Percentiles rank a stretch among this genome's conserved stretches.
phyloP scores from a whole-genome alignment of 2,888 invertebrate species.

The Acanthosoma haemorrhoidale region DNA sequence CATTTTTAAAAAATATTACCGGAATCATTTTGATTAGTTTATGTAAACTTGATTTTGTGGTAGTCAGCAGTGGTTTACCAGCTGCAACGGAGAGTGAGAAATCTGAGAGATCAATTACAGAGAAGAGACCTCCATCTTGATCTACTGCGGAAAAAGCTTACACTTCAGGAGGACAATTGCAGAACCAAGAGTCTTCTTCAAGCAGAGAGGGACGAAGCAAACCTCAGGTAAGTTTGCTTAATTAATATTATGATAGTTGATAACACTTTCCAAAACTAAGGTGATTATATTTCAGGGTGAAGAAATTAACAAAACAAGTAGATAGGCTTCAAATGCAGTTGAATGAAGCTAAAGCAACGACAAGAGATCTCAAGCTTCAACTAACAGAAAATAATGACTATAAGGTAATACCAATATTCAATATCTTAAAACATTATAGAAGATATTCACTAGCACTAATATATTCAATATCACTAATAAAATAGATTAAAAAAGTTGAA shows the following conservation, averaged over 20 bases:
- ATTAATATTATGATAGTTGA: neutral
- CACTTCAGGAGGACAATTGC: slow-evolving; percentile 71
- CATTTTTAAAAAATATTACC: too few species aligned
- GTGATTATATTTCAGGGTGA: slow-evolving; percentile 51
- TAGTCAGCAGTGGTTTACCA: slow-evolving; percentile 84
- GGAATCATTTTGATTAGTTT: too few species aligned
- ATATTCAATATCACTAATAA: too few species aligned
- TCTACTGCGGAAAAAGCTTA: slow-evolving; percentile 77
- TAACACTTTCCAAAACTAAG: too few species aligned
- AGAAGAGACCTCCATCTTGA: slow-evolving; percentile 88
- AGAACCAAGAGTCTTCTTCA: slow-evolving; percentile 57
- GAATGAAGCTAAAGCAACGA: slow-evolving; percentile 71
- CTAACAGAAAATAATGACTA: slow-evolving; percentile 79
- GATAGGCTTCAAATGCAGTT: slow-evolving; percentile 76
- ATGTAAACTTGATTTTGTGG: slow-evolving; percentile 44
- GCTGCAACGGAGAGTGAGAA: slow-evolving; percentile 78
- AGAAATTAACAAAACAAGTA: slow-evolving; percentile 75
- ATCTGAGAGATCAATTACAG: slow-evolving; percentile 82
- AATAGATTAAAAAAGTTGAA: too few species aligned
- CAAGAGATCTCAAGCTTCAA: slow-evolving; percentile 79
- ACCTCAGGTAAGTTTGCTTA: slow-evolving; percentile 44
- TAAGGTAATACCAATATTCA: slow-evolving; percentile 56
- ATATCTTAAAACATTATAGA: neutral
- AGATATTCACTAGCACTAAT: too few species aligned
- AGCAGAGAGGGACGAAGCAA: slow-evolving; percentile 50